phyloP scores from a whole-genome alignment of 1,140 invertebrate species.

The Colletes latitarsis region DNA sequence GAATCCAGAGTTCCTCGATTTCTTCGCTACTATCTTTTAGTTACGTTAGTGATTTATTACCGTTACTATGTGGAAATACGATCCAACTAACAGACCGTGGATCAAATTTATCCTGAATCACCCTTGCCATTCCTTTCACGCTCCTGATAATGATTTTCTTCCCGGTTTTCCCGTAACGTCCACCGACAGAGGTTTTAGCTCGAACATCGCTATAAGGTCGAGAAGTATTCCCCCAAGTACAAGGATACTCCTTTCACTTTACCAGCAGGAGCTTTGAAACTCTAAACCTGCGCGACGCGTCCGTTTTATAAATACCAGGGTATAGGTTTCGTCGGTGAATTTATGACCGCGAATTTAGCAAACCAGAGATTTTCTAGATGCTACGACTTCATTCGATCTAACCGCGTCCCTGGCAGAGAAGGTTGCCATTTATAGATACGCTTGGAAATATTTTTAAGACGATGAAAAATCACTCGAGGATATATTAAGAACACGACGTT shows the following conservation, averaged over 20 bases:
- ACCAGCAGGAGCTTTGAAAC: conserved; percentile 48
- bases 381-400: conserved; percentile 21
- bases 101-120: not conserved
- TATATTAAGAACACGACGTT: no score
- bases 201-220: conserved; percentile 15
- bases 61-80: no score
- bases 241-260: conserved; percentile 54
- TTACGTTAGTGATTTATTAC: no score
- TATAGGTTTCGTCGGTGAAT: conserved; percentile 38
- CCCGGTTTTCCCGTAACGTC: not conserved
- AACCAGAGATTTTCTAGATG: conserved; percentile 1
- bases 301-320: conserved; percentile 51
- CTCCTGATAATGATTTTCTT: conserved; percentile 2
- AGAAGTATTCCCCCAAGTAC: conserved; percentile 38
- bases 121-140: not conserved
- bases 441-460: no score
- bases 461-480: no score
- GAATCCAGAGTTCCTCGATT: no score
- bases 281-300: conserved; percentile 42
- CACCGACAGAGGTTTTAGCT: not conserved
- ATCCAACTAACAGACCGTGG: not conserved
- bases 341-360: conserved; percentile 29
- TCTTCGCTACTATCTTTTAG: no score
- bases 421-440: no score
- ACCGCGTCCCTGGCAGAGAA: not conserved